Evolutionary conservation across 2,888 invertebrate genomes (phyloP).

Genomic region (Craniophora ligustri): DNA sequence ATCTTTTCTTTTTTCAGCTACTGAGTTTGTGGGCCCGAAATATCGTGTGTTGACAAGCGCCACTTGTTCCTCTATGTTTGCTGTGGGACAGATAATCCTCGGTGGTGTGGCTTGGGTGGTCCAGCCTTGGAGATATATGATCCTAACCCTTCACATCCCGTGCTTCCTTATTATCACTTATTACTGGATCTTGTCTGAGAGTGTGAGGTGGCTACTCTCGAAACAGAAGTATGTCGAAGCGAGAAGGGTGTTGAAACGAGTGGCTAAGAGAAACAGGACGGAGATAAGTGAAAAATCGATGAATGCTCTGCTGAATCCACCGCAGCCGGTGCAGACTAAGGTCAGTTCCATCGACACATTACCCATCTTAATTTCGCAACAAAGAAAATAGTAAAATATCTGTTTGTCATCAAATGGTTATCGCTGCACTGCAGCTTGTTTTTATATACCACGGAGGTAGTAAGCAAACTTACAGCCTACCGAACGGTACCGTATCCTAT

Average conservation of each 20-base stretch:
- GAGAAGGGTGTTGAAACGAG: slow-evolving; percentile 87
- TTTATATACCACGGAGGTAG: too few species aligned
- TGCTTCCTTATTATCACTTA: slow-evolving; percentile 90
- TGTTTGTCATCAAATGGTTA: too few species aligned
- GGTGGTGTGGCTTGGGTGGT: slow-evolving; percentile 91
- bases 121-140: slow-evolving; percentile 91
- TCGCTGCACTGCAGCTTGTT: too few species aligned
- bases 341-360: too few species aligned
- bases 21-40: slow-evolving; percentile 93
- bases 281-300: slow-evolving; percentile 87
- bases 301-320: slow-evolving; percentile 74
- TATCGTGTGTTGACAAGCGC: slow-evolving; percentile 92
- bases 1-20: slow-evolving; percentile 78
- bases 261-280: slow-evolving; percentile 90
- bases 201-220: slow-evolving; percentile 93
- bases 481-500: too few species aligned
- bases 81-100: slow-evolving; percentile 91
- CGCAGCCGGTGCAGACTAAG: slow-evolving; percentile 56
- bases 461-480: too few species aligned
- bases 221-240: slow-evolving; percentile 90
- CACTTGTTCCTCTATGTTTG: slow-evolving; percentile 91
- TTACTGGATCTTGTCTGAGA: slow-evolving; percentile 90
- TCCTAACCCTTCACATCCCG: slow-evolving; percentile 91
- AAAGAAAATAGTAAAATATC: too few species aligned
- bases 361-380: too few species aligned